These are phyloP conservation scores for Mythimna impura DNA, from an alignment of 2,888 invertebrate species.

Conservation along the genomic window DNA sequence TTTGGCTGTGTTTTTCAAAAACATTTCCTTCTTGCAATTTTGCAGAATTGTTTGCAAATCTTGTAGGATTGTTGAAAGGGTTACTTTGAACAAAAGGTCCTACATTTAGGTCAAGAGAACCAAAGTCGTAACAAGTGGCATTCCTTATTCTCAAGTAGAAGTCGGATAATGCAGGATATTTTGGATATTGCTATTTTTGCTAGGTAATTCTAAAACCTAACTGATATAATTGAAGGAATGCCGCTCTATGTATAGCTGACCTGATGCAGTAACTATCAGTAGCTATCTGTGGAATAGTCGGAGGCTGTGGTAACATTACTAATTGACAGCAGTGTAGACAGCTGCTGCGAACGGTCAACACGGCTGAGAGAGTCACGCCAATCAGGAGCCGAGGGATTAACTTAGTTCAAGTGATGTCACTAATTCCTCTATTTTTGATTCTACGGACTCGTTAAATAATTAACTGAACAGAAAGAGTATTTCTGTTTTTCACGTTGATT, in stretches of 20 bases:
- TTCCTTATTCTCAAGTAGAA: neutral
- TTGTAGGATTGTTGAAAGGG: constrained; percentile 8
- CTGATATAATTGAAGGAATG: neutral
- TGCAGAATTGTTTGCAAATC: constrained; percentile 2
- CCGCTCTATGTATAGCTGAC: neutral
- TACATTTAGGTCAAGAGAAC: constrained; percentile 14
- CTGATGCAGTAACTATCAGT: constrained; percentile 14
- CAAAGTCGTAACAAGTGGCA: neutral
- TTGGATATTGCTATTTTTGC: too few species aligned
- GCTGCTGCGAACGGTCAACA: neutral
- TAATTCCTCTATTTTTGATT: neutral
- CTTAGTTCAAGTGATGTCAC: neutral
- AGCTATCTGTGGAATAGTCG: neutral
- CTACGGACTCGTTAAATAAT: neutral
- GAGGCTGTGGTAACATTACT: constrained; percentile 10
- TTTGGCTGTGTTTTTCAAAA: neutral
- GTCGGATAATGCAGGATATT: neutral
- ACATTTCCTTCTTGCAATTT: neutral
- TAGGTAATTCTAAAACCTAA: neutral
- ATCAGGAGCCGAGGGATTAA: neutral
- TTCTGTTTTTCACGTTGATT: neutral
- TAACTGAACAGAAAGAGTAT: neutral
- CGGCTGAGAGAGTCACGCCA: neutral
- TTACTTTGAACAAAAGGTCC: constrained; percentile 1
- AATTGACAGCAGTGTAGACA: constrained; percentile 42